Percentiles rank a stretch among this genome's conserved stretches.
These are phyloP conservation scores for Noctua comes DNA, from an alignment of 2,888 invertebrate species.

Conservation along the genomic window DNA sequence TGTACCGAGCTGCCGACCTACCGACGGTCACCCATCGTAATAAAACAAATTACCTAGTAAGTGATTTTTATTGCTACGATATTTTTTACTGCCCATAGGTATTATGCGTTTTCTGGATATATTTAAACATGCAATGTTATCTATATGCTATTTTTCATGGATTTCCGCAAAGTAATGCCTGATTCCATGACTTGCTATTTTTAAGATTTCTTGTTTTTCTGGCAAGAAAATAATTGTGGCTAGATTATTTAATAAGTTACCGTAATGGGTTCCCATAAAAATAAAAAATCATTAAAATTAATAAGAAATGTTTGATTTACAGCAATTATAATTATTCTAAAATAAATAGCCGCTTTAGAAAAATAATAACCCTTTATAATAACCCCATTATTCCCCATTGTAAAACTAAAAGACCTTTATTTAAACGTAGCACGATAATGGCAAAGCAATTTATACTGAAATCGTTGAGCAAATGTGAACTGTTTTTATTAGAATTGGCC, in stretches of 20 bases:
- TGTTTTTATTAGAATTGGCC: constrained; percentile 55
- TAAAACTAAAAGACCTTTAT: constrained; percentile 23
- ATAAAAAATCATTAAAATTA: constrained; percentile 9
- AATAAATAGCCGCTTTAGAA: not conserved
- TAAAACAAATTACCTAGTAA: constrained; percentile 68
- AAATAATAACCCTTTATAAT: constrained; percentile 29
- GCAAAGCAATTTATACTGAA: constrained; percentile 31
- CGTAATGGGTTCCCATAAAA: not conserved
- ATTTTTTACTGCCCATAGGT: constrained; percentile 5
- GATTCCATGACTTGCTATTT: not conserved
- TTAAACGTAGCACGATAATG: constrained; percentile 27
- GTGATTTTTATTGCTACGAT: constrained; percentile 60
- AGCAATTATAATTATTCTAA: not conserved
- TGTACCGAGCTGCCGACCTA: constrained; percentile 48
- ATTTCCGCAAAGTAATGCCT: not conserved
- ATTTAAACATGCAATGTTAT: not conserved
- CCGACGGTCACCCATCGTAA: constrained; percentile 65
- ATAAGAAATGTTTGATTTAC: not conserved
- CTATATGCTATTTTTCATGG: not conserved
- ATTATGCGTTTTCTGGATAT: not conserved
- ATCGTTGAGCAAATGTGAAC: constrained; percentile 55
- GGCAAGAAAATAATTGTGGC: not conserved
- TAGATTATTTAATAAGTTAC: not conserved
- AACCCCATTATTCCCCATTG: constrained; percentile 47
- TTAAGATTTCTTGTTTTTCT: not conserved